Evolutionary conservation across 2,888 invertebrate genomes (phyloP).

Genomic region (Pherbina coryleti): DNA sequence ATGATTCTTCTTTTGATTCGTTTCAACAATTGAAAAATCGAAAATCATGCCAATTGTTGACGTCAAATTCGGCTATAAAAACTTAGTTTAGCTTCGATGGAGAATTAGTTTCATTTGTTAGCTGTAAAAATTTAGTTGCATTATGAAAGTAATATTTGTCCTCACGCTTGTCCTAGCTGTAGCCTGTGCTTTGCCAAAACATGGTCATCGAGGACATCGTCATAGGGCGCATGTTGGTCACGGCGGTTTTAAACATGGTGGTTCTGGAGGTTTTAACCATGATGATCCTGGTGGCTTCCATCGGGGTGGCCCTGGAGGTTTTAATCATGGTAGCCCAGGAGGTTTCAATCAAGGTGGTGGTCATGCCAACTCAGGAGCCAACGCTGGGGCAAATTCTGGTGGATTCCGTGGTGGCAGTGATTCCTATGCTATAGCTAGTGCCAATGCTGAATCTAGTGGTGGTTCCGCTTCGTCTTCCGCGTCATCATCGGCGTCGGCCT

Average conservation of each 20-base stretch:
- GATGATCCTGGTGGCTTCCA: background rate
- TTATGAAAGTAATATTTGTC: constrained; percentile 41
- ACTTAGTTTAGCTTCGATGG: background rate
- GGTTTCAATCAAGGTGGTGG: background rate
- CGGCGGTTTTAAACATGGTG: constrained; percentile 13
- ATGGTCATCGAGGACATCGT: background rate
- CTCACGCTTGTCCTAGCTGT: constrained; percentile 32
- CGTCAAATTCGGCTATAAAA: constrained; percentile 36
- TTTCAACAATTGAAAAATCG: background rate
- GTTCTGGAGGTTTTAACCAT: background rate
- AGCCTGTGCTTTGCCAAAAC: constrained; percentile 33
- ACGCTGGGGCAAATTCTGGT: too few relatives aligned
- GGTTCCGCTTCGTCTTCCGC: background rate
- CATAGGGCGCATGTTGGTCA: too few relatives aligned
- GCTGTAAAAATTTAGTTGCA: background rate
- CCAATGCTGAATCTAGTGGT: background rate
- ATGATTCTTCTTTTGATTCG: background rate
- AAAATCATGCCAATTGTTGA: constrained; percentile 33
- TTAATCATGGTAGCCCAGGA: too few relatives aligned
- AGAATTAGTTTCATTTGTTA: constrained; percentile 37
- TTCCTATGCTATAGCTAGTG: background rate
- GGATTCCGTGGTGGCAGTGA: background rate
- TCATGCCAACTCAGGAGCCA: background rate
- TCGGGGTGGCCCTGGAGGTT: too few relatives aligned
- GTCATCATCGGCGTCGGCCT: constrained; percentile 4